Conservation (phyloP, 2,888 invertebrate species). For the Buathra laborator region DNA sequence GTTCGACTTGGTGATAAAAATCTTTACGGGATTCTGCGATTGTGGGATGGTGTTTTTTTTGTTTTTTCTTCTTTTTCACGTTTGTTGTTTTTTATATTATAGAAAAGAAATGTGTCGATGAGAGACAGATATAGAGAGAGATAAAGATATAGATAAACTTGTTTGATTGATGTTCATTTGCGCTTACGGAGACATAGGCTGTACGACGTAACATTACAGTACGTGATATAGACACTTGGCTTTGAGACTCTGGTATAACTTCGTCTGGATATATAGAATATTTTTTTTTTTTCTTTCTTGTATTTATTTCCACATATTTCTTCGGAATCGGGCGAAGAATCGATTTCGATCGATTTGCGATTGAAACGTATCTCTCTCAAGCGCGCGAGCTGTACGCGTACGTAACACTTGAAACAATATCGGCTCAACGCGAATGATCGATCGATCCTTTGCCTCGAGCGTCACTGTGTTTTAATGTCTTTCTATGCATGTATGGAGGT, state of each 20-base stretch:
- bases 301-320: slow-evolving; percentile 21
- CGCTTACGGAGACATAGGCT: slow-evolving; percentile 72
- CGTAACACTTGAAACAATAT: slow-evolving; percentile 54
- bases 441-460: slow-evolving; percentile 50
- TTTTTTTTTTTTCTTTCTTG: slow-evolving; percentile 26
- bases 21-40: slow-evolving; percentile 14
- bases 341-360: slow-evolving; percentile 3
- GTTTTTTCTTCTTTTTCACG: background rate
- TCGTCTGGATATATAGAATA: slow-evolving; percentile 50
- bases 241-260: slow-evolving; percentile 65
- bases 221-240: slow-evolving; percentile 72
- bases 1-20: slow-evolving; percentile 17
- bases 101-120: slow-evolving; percentile 37
- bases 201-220: slow-evolving; percentile 72
- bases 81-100: slow-evolving; percentile 8
- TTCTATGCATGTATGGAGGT: slow-evolving; percentile 2
- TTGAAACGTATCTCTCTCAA: background rate
- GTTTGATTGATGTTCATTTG: slow-evolving; percentile 66
- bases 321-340: background rate
- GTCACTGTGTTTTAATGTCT: slow-evolving; percentile 16
- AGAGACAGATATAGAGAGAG: slow-evolving; percentile 50
- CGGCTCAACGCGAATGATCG: slow-evolving; percentile 30
- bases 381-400: background rate
- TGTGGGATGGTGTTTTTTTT: background rate
- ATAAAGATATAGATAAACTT: slow-evolving; percentile 51